A percentile compares a stretch with the other conserved stretches of the same genome.
Evolutionary conservation across 2,797 vertebrate species (phyloP).

Genomic region (Petrocephalus schoutedeni): DNA sequence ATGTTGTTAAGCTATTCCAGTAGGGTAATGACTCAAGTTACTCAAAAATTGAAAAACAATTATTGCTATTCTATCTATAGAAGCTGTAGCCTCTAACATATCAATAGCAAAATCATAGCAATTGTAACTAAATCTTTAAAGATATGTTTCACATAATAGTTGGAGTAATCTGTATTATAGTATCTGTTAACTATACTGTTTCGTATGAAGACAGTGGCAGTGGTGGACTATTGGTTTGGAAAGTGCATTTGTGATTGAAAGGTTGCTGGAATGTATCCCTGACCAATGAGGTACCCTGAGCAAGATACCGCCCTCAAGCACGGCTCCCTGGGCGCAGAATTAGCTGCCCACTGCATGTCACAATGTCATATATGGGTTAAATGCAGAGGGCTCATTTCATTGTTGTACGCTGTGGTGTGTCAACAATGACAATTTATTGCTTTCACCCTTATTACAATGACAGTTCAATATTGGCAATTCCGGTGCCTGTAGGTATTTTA

Average conservation of each 20-base stretch:
- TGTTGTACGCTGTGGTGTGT: too few relatives aligned
- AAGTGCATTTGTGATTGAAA: too few relatives aligned
- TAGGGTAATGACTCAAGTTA: background rate
- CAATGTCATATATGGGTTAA: too few relatives aligned
- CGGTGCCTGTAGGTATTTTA: background rate
- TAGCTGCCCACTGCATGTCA: too few relatives aligned
- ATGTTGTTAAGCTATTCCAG: background rate
- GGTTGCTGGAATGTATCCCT: too few relatives aligned
- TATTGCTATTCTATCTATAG: background rate
- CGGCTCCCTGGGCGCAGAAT: too few relatives aligned
- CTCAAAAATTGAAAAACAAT: background rate
- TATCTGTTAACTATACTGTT: background rate
- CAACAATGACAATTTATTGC: too few relatives aligned
- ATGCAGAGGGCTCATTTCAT: too few relatives aligned
- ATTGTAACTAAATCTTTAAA: background rate
- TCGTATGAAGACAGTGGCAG: too few relatives aligned
- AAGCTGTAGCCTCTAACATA: background rate
- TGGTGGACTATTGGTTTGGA: too few relatives aligned
- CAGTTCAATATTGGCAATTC: background rate
- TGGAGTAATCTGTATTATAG: background rate
- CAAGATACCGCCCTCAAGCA: too few relatives aligned
- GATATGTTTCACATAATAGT: background rate
- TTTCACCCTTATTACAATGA: background rate
- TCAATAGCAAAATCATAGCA: background rate
- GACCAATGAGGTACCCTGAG: too few relatives aligned